Percentiles rank a stretch among this genome's conserved stretches.
These are phyloP conservation scores for Acromyrmex echinatior DNA, from an alignment of 1,140 invertebrate species.

Conservation along the genomic window DNA sequence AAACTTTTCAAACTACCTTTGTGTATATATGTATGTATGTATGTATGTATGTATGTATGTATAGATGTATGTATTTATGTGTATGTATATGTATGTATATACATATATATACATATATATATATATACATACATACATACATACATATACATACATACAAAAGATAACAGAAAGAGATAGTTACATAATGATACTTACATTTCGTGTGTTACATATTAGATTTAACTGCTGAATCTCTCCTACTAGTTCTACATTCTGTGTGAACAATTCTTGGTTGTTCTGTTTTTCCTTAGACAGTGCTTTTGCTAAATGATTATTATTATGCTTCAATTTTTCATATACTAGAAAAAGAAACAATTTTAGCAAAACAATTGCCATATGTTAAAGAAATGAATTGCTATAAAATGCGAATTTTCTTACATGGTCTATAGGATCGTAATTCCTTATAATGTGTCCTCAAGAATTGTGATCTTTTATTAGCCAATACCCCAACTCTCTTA, in stretches of 20 bases:
- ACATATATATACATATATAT: no score
- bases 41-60: no score
- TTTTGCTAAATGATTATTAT: slow-evolving; percentile 80
- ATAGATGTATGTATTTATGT: no score
- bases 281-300: slow-evolving; percentile 81
- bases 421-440: slow-evolving; percentile 67
- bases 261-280: slow-evolving; percentile 76
- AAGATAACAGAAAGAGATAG: no score
- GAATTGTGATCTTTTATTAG: slow-evolving; percentile 72
- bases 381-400: neutral
- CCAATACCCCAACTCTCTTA: slow-evolving; percentile 71
- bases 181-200: slow-evolving; percentile 72
- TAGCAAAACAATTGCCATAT: slow-evolving; percentile 10
- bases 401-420: slow-evolving; percentile 65
- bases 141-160: no score
- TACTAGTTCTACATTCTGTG: slow-evolving; percentile 77
- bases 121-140: no score
- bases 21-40: no score
- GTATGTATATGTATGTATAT: no score
- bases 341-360: slow-evolving; percentile 68
- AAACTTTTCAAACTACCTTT: no score
- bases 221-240: slow-evolving; percentile 77
- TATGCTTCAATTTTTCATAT: slow-evolving; percentile 79
- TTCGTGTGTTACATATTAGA: slow-evolving; percentile 73
- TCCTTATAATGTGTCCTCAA: slow-evolving; percentile 63